Evolutionary conservation across 2,888 invertebrate genomes (phyloP).

Genomic region (Ctenicera cuprea): DNA sequence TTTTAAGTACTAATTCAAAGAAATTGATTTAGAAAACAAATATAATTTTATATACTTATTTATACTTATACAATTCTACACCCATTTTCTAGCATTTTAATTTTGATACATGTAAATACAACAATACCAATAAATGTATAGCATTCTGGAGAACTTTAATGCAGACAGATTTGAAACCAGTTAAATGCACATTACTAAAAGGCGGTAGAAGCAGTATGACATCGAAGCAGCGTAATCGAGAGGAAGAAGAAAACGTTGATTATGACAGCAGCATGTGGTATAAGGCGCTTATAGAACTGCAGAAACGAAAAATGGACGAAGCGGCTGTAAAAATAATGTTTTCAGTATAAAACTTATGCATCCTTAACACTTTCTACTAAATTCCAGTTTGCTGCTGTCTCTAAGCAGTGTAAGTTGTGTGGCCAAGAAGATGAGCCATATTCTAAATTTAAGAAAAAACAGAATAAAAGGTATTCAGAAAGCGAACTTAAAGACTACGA

Average conservation of each 20-base stretch:
- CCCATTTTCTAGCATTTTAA: constrained; percentile 40
- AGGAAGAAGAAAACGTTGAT: background rate
- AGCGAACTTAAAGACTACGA: constrained; percentile 37
- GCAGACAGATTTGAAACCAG: constrained; percentile 44
- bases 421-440: constrained; percentile 22
- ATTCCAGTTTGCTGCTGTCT: constrained; percentile 34
- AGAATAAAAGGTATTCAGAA: constrained; percentile 11
- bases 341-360: background rate
- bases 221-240: background rate
- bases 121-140: constrained; percentile 49
- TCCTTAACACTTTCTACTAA: background rate
- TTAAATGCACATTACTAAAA: constrained; percentile 42
- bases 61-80: no score
- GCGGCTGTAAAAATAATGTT: constrained; percentile 41
- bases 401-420: constrained; percentile 42
- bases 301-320: constrained; percentile 48
- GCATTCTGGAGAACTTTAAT: constrained; percentile 52
- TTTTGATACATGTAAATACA: constrained; percentile 42
- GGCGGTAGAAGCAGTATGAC: background rate
- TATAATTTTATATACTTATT: no score
- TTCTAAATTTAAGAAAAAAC: constrained; percentile 12
- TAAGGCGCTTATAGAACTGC: constrained; percentile 43
- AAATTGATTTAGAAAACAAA: no score
- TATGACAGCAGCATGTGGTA: background rate
- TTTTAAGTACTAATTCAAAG: no score